Evolutionary conservation across 1,140 invertebrate species (phyloP).

Genomic region (Neodiprion virginianus): DNA sequence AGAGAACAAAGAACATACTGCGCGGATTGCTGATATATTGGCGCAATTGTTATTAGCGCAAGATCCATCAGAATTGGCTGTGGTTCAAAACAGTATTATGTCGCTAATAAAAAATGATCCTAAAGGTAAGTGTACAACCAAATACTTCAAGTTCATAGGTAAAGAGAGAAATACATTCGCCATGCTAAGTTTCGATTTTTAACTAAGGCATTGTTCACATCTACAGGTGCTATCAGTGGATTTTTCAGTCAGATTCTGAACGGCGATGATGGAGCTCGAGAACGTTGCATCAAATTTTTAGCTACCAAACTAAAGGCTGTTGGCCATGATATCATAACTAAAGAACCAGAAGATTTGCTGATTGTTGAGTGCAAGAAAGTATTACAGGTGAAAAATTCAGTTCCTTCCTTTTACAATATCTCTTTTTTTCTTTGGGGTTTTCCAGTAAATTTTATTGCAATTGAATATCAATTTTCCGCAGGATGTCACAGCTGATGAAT

Average conservation of each 20-base stretch:
- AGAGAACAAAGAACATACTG: constrained; percentile 81
- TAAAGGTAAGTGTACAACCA: constrained; percentile 58
- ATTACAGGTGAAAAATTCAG: constrained; percentile 66
- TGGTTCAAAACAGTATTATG: constrained; percentile 77
- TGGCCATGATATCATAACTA: constrained; percentile 79
- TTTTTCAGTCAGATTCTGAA: constrained; percentile 87
- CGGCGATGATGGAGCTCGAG: constrained; percentile 80
- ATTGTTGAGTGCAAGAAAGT: constrained; percentile 89
- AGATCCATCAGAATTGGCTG: constrained; percentile 79
- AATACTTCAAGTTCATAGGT: constrained; percentile 6
- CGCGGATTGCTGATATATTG: constrained; percentile 90
- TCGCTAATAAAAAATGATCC: constrained; percentile 70
- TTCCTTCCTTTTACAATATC: neutral
- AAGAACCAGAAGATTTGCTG: constrained; percentile 87
- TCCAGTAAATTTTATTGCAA: neutral
- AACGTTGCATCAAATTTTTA: constrained; percentile 90
- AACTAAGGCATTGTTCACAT: constrained; percentile 21
- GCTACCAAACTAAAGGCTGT: constrained; percentile 82
- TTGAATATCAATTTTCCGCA: constrained; percentile 45
- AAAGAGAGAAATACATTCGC: neutral
- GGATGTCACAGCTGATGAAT: constrained; percentile 92
- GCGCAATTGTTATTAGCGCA: constrained; percentile 89
- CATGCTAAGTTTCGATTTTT: neutral
- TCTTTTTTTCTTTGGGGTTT: neutral
- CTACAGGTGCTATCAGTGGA: constrained; percentile 75